Evolutionary conservation across 2,888 invertebrate species (phyloP).

Genomic region (Drosophila prostipennis): DNA sequence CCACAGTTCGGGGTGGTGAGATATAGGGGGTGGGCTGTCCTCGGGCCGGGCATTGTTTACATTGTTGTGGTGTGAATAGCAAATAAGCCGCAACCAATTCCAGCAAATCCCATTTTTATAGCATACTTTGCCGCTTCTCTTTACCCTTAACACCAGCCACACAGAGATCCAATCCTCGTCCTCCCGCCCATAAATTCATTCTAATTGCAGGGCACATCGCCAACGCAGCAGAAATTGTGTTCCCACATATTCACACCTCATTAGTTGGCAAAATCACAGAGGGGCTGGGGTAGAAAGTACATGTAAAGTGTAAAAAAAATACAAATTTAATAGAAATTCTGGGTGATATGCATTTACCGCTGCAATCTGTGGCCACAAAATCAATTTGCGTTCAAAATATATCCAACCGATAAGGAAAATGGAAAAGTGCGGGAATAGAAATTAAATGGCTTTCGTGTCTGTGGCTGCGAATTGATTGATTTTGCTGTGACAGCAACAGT

Average conservation of each 20-base stretch:
- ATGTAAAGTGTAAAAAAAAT: constrained; percentile 40
- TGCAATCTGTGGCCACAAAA: constrained; percentile 78
- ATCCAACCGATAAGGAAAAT: constrained; percentile 42
- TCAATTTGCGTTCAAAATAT: constrained; percentile 70
- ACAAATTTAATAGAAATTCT: constrained; percentile 24
- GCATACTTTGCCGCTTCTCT: constrained; percentile 30
- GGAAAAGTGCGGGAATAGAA: constrained; percentile 35
- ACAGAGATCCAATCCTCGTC: not conserved
- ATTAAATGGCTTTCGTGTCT: constrained; percentile 71
- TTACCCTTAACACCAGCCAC: not conserved
- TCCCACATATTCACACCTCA: constrained; percentile 60
- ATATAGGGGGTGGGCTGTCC: constrained; percentile 55
- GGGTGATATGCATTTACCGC: constrained; percentile 69
- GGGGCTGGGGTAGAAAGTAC: not conserved
- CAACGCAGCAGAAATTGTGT: constrained; percentile 59
- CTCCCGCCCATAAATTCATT: constrained; percentile 40
- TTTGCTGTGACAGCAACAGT: constrained; percentile 78
- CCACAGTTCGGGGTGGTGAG: not conserved
- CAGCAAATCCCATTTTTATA: constrained; percentile 39
- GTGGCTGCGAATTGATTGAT: constrained; percentile 73
- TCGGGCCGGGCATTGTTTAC: constrained; percentile 64
- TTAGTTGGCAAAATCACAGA: constrained; percentile 54
- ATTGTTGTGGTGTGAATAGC: constrained; percentile 79
- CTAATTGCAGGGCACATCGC: constrained; percentile 64
- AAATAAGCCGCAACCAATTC: constrained; percentile 72